These are phyloP conservation scores for Lanius collurio DNA, from an alignment of 2,113 vertebrate genomes.

Conservation along the genomic window DNA sequence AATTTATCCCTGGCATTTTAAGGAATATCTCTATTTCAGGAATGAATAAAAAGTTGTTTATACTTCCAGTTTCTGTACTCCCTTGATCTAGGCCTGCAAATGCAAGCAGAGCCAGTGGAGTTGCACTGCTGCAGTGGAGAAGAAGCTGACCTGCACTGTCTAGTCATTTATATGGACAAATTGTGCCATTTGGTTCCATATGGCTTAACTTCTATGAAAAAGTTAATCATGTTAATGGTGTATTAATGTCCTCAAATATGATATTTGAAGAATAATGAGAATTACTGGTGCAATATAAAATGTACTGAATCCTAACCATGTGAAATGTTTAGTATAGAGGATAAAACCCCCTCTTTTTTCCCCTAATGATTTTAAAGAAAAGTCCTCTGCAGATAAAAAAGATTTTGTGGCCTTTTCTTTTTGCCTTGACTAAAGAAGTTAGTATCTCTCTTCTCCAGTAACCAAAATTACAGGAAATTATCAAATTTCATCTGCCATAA, in stretches of 20 bases:
- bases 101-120: neutral
- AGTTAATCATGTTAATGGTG: slow-evolving; percentile 27
- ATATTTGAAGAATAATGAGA: slow-evolving; percentile 34
- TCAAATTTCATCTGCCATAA: neutral
- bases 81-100: neutral
- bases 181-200: slow-evolving; percentile 6
- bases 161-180: neutral
- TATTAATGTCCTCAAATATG: slow-evolving; percentile 6
- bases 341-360: neutral
- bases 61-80: neutral
- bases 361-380: neutral
- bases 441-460: neutral
- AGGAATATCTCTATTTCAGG: neutral
- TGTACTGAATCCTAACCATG: neutral
- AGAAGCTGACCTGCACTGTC: neutral
- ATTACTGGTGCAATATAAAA: slow-evolving; percentile 6
- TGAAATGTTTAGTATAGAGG: neutral
- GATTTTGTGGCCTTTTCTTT: neutral
- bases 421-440: neutral
- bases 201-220: slow-evolving; percentile 30
- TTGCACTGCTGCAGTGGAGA: neutral
- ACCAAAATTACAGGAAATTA: neutral
- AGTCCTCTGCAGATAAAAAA: neutral
- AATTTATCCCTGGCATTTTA: neutral
- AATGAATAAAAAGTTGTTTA: neutral